A percentile compares a stretch with the other conserved stretches of the same genome.
Evolutionary conservation across 1,140 invertebrate genomes (phyloP).

Genomic region (Apis cerana): DNA sequence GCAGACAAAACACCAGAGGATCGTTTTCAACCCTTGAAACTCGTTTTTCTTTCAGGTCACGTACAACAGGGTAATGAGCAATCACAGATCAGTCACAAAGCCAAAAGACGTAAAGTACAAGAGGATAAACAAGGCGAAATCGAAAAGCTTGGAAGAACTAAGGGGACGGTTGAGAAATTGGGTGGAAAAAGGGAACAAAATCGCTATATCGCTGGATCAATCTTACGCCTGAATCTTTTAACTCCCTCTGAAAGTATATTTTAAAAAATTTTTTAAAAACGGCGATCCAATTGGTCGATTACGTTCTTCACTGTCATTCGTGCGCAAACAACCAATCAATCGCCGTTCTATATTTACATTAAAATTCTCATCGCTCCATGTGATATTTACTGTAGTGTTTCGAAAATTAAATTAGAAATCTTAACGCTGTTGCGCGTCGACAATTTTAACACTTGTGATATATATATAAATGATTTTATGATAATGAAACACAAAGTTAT

Average conservation of each 20-base stretch:
- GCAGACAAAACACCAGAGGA: too few relatives aligned
- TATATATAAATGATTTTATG: conserved; percentile 49
- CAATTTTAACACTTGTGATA: conserved; percentile 61
- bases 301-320: not conserved
- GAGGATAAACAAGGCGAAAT: conserved; percentile 94
- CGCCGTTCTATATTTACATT: conserved; percentile 47
- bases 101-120: conserved; percentile 95
- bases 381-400: conserved; percentile 66
- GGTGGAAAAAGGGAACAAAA: conserved; percentile 90
- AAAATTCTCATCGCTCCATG: conserved; percentile 64
- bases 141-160: conserved; percentile 92
- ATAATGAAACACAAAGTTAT: conserved; percentile 48
- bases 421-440: conserved; percentile 18
- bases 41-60: conserved; percentile 83
- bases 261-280: conserved; percentile 23
- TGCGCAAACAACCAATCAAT: not conserved
- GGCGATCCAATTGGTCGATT: not conserved
- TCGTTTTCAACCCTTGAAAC: too few relatives aligned
- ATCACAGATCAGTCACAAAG: conserved; percentile 93
- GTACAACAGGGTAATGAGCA: conserved; percentile 94
- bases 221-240: conserved; percentile 76
- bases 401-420: conserved; percentile 43
- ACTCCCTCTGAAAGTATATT: conserved; percentile 52
- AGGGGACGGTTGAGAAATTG: conserved; percentile 91
- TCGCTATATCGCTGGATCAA: conserved; percentile 81